These are phyloP conservation scores for Cercopithecus mitis DNA, from an alignment of 2,797 vertebrate genomes.

Conservation along the genomic window DNA sequence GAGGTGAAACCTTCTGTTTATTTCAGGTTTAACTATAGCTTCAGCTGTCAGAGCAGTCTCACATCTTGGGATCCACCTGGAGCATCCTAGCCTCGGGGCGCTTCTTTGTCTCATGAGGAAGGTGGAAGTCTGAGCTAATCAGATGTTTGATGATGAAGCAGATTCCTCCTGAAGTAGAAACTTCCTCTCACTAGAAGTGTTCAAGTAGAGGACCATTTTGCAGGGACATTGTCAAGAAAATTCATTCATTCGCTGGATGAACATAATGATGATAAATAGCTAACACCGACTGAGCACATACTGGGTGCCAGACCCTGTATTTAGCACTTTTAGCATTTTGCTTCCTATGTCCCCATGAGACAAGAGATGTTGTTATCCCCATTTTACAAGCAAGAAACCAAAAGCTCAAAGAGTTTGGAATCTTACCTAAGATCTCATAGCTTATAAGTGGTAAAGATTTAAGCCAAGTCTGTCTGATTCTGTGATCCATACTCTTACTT, in stretches of 20 bases:
- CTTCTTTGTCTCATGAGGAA: not conserved
- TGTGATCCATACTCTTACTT: not conserved
- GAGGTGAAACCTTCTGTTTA: slow-evolving; percentile 7
- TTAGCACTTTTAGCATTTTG: not conserved
- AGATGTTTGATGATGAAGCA: not conserved
- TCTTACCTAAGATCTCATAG: not conserved
- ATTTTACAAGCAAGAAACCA: not conserved
- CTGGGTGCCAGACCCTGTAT: not conserved
- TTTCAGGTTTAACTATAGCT: slow-evolving; percentile 9
- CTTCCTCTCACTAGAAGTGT: not conserved
- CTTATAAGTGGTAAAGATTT: not conserved
- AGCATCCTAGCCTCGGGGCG: not conserved
- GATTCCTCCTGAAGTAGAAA: not conserved
- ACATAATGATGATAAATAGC: not conserved
- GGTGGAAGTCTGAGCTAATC: not conserved
- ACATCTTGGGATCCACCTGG: not conserved
- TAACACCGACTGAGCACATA: not conserved
- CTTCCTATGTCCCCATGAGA: not conserved
- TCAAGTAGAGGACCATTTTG: not conserved
- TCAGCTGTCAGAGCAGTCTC: not conserved
- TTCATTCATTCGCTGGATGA: not conserved
- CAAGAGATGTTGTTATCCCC: not conserved
- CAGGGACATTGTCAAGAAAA: not conserved
- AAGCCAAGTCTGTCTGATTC: not conserved
- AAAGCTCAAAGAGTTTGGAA: not conserved